A percentile compares a stretch with the other conserved stretches of the same genome.
These are phyloP conservation scores for Melanotaenia boesemani DNA, from an alignment of 2,797 vertebrate genomes.

Conservation along the genomic window DNA sequence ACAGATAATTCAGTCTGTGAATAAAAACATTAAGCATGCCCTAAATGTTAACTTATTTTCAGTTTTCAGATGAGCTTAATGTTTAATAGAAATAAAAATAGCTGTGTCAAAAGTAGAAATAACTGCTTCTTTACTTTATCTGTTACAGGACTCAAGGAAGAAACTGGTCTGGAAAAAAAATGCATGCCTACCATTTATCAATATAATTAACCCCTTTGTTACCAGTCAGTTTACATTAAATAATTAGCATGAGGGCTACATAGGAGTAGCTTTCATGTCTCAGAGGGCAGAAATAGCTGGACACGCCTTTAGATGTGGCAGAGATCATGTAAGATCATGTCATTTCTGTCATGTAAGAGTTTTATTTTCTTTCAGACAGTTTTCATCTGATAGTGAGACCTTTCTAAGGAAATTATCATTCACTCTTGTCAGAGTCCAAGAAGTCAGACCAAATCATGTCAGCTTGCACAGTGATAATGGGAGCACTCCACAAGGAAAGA, in stretches of 20 bases:
- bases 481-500: conserved; percentile 34
- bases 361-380: conserved; percentile 27
- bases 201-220: no score
- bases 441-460: conserved; percentile 23
- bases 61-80: neutral
- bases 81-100: neutral
- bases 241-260: neutral
- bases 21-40: neutral
- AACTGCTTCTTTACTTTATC: neutral
- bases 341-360: conserved; percentile 7
- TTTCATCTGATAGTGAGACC: conserved; percentile 23
- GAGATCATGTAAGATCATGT: conserved; percentile 3
- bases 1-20: neutral
- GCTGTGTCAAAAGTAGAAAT: neutral
- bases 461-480: neutral
- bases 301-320: neutral
- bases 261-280: neutral
- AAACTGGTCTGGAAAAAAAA: neutral
- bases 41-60: neutral
- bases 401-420: conserved; percentile 29
- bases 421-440: conserved; percentile 49
- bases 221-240: neutral
- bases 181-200: no score
- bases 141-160: neutral
- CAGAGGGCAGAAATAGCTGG: neutral